Conservation (phyloP, 2,113 vertebrate species). For the Kryptolebias marmoratus region DNA sequence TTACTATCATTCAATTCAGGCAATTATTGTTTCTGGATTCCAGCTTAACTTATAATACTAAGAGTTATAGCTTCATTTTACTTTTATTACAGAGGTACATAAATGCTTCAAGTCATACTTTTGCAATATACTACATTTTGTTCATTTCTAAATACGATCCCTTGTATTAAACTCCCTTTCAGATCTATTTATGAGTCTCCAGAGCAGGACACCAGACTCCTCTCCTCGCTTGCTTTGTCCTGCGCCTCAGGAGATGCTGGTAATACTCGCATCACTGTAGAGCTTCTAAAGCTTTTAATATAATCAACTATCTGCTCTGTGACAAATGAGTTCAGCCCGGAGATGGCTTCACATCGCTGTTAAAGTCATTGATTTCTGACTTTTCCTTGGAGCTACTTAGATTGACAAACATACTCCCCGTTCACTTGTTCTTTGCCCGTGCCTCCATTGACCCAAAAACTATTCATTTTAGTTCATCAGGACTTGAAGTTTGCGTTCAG, state of each 20-base stretch:
- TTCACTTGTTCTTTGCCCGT: conserved; percentile 32
- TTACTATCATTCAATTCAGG: too few relatives aligned
- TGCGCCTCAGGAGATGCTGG: conserved; percentile 46
- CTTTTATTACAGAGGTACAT: too few relatives aligned
- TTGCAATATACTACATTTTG: not conserved
- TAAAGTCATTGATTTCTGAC: conserved; percentile 36
- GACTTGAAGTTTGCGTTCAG: conserved; percentile 49
- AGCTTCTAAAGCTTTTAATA: conserved; percentile 66
- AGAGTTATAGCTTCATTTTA: too few relatives aligned
- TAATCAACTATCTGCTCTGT: conserved; percentile 62
- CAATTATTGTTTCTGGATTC: not conserved
- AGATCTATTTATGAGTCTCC: conserved; percentile 36
- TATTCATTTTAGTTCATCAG: conserved; percentile 40
- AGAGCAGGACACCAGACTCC: conserved; percentile 4
- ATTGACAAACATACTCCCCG: conserved; percentile 36
- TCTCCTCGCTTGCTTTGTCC: conserved; percentile 31
- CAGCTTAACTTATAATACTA: not conserved
- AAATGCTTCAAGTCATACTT: too few relatives aligned
- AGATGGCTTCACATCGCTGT: conserved; percentile 66
- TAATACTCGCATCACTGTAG: conserved; percentile 55
- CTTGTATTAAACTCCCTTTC: conserved; percentile 14
- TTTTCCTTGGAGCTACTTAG: conserved; percentile 55
- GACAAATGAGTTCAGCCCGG: conserved; percentile 66
- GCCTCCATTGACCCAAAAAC: conserved; percentile 1
- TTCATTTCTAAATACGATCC: not conserved